Percentiles rank a stretch among this genome's conserved stretches.
phyloP scores from a whole-genome alignment of 1,140 invertebrate genomes.

The Dendroctonus ponderosae region DNA sequence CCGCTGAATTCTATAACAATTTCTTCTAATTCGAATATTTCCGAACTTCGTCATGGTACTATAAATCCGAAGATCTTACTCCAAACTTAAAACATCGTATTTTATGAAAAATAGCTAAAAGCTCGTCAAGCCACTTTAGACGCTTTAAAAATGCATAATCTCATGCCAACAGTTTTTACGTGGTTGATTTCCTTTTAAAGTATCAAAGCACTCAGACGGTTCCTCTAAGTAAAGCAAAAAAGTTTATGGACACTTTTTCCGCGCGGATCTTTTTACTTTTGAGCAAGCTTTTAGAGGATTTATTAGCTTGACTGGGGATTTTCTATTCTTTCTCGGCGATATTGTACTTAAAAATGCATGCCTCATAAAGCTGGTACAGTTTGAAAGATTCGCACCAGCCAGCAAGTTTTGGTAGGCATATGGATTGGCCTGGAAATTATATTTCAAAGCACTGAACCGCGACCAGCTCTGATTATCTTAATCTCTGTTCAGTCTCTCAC shows the following conservation, averaged over 20 bases:
- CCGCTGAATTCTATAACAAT: too few relatives aligned
- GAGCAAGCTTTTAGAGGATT: slow-evolving; percentile 4
- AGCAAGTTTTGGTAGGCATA: slow-evolving; percentile 7
- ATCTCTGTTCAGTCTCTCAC: slow-evolving; percentile 37
- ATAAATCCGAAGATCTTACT: slow-evolving; percentile 1
- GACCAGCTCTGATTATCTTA: slow-evolving; percentile 40
- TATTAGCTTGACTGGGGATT: too few relatives aligned
- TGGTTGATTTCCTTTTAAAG: slow-evolving; percentile 10
- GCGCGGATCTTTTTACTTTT: not conserved
- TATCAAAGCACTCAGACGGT: slow-evolving; percentile 20
- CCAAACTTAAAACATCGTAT: not conserved
- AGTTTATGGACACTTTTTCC: slow-evolving; percentile 14
- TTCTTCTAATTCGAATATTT: too few relatives aligned
- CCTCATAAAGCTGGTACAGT: too few relatives aligned
- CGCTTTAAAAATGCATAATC: slow-evolving; percentile 15
- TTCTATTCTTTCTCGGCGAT: too few relatives aligned
- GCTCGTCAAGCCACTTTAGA: not conserved
- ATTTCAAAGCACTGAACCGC: slow-evolving; percentile 26
- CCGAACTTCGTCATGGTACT: too few relatives aligned
- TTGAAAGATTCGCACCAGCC: not conserved
- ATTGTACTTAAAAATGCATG: too few relatives aligned
- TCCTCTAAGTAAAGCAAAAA: slow-evolving; percentile 11
- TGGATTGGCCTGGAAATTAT: slow-evolving; percentile 32
- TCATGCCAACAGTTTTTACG: slow-evolving; percentile 12
- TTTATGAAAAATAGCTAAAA: slow-evolving; percentile 3